Percentiles rank a stretch among this genome's conserved stretches.
Evolutionary conservation across 2,113 vertebrate genomes (phyloP).

Genomic region (Pyxicephalus adspersus): DNA sequence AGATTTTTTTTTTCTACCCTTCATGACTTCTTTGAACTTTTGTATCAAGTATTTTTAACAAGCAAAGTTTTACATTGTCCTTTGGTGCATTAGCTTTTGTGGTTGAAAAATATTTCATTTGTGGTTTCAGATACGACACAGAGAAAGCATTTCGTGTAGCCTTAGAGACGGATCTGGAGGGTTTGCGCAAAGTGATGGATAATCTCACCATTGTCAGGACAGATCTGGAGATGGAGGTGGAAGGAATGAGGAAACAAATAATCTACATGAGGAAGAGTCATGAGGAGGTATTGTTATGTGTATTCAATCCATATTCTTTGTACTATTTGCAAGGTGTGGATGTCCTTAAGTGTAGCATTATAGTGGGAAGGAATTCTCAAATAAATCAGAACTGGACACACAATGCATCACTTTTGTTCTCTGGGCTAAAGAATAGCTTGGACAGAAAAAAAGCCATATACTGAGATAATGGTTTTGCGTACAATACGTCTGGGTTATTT

Average conservation of each 20-base stretch:
- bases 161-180: conserved; percentile 75
- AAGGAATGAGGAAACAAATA: conserved; percentile 76
- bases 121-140: conserved; percentile 70
- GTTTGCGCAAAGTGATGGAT: conserved; percentile 74
- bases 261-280: conserved; percentile 79
- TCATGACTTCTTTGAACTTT: too few relatives aligned
- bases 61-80: background rate
- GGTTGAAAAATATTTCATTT: background rate
- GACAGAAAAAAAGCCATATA: background rate
- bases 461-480: background rate
- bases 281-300: conserved; percentile 69
- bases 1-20: too few relatives aligned
- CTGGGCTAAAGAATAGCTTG: background rate
- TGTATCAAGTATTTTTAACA: background rate
- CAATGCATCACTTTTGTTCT: background rate
- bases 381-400: background rate
- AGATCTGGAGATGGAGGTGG: conserved; percentile 80
- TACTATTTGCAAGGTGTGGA: background rate
- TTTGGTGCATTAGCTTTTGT: too few relatives aligned
- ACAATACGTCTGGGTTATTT: conserved; percentile 5
- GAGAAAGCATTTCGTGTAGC: conserved; percentile 73
- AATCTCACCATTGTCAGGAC: conserved; percentile 75
- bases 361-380: background rate
- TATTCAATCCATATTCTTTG: background rate
- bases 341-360: background rate